Conservation (phyloP, 35 echinoderm and acorn worm genomes). For the Patiria miniata region DNA sequence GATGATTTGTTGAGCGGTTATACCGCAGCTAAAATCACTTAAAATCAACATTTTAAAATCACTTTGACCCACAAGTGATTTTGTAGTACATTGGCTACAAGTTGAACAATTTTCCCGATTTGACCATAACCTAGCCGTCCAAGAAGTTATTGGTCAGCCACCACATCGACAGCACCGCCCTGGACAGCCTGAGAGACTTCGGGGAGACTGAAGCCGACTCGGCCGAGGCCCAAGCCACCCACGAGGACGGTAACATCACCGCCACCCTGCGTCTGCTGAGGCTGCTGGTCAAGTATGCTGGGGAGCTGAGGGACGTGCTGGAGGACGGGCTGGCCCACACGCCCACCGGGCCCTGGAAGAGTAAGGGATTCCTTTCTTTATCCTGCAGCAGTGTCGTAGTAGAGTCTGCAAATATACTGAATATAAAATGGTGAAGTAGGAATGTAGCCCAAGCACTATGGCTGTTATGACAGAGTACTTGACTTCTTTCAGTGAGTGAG, state of each 20-base stretch:
- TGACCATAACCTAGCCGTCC: background rate
- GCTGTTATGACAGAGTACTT: too few relatives aligned
- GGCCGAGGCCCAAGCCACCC: constrained; percentile 29
- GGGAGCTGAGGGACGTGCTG: constrained; percentile 86
- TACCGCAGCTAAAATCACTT: too few relatives aligned
- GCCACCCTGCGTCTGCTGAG: constrained; percentile 87
- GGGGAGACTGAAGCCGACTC: constrained; percentile 33
- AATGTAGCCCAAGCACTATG: too few relatives aligned
- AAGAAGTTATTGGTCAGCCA: constrained; percentile 33
- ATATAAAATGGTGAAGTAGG: too few relatives aligned
- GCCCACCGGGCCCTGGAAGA: constrained; percentile 97
- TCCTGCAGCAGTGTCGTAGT: too few relatives aligned
- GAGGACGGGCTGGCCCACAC: constrained; percentile 88
- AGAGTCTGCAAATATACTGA: too few relatives aligned
- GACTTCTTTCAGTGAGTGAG: too few relatives aligned
- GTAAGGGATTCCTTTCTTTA: constrained; percentile 49
- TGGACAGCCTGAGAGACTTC: constrained; percentile 28
- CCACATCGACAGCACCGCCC: constrained; percentile 57
- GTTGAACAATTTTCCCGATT: too few relatives aligned
- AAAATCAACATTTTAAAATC: too few relatives aligned
- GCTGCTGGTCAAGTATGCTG: constrained; percentile 92
- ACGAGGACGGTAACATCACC: constrained; percentile 95
- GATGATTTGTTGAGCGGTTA: too few relatives aligned
- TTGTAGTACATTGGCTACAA: too few relatives aligned
- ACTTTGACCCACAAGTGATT: too few relatives aligned